Conservation (phyloP, 2,888 invertebrate species). For the Lasius fuliginosus region DNA sequence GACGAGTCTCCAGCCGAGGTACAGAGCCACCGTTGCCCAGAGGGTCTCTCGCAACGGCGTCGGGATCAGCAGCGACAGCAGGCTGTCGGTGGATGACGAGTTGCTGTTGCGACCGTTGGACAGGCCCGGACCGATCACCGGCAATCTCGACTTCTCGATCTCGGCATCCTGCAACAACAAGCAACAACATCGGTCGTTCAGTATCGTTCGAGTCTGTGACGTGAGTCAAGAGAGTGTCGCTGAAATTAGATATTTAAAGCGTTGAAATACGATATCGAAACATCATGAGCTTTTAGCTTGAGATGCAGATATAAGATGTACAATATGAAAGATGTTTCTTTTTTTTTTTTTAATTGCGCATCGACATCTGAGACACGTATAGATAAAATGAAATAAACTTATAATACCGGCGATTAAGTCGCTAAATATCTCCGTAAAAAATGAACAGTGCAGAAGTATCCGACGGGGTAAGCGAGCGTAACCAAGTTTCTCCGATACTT, state of each 20-base stretch:
- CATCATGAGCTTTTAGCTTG: background rate
- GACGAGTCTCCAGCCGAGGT: constrained; percentile 85
- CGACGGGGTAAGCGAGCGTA: background rate
- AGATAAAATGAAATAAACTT: background rate
- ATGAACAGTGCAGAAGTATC: background rate
- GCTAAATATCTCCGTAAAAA: constrained; percentile 19
- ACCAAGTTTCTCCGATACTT: constrained; percentile 17
- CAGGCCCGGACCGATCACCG: constrained; percentile 80
- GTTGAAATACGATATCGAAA: background rate
- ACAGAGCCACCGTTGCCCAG: constrained; percentile 85
- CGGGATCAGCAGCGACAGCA: constrained; percentile 83
- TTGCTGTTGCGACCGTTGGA: constrained; percentile 72
- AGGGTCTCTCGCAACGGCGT: constrained; percentile 85
- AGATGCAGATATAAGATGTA: background rate
- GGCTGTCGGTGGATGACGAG: constrained; percentile 81
- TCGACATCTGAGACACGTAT: background rate
- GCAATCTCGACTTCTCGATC: constrained; percentile 83
- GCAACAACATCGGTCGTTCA: background rate
- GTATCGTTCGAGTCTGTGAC: background rate
- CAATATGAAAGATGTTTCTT: background rate
- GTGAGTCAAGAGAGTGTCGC: background rate
- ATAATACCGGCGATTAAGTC: background rate
- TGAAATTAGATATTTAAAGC: background rate
- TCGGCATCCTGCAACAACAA: constrained; percentile 83
- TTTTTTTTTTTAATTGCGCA: background rate